Evolutionary conservation across 2,797 vertebrate species (phyloP).

Genomic region (Enteromius mattozi): DNA sequence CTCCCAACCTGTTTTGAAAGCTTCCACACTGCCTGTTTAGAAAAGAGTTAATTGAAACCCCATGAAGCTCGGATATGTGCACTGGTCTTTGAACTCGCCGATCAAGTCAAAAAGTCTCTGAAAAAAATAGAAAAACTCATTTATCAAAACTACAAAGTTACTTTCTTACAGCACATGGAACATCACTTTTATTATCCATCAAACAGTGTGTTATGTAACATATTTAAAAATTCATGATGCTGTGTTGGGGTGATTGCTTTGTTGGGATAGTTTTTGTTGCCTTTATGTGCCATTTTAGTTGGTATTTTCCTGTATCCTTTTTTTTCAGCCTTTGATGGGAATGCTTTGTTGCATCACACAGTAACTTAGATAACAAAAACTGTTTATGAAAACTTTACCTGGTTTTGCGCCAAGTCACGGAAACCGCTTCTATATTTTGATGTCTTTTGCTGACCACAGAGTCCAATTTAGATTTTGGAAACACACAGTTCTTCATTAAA

Average conservation of each 20-base stretch:
- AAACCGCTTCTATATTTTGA: constrained; percentile 47
- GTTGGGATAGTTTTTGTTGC: background rate
- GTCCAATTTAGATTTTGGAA: constrained; percentile 49
- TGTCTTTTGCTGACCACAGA: constrained; percentile 36
- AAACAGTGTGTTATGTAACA: background rate
- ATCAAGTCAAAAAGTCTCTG: background rate
- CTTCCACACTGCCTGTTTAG: background rate
- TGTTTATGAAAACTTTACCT: constrained; percentile 3
- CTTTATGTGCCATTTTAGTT: background rate
- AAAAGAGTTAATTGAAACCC: constrained; percentile 11
- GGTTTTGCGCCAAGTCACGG: background rate
- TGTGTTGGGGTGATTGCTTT: background rate
- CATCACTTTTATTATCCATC: background rate
- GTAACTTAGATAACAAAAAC: background rate
- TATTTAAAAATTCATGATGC: background rate
- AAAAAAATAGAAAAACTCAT: background rate
- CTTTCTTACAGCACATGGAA: background rate
- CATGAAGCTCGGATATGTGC: background rate
- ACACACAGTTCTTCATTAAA: constrained; percentile 2
- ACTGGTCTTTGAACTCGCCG: background rate
- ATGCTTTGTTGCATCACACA: background rate
- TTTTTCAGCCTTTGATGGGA: background rate
- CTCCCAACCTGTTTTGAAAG: constrained; percentile 30
- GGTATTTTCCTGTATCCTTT: background rate
- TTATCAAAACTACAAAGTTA: background rate